Evolutionary conservation across 2,888 invertebrate species (phyloP).

Genomic region (Pandemis heparana): DNA sequence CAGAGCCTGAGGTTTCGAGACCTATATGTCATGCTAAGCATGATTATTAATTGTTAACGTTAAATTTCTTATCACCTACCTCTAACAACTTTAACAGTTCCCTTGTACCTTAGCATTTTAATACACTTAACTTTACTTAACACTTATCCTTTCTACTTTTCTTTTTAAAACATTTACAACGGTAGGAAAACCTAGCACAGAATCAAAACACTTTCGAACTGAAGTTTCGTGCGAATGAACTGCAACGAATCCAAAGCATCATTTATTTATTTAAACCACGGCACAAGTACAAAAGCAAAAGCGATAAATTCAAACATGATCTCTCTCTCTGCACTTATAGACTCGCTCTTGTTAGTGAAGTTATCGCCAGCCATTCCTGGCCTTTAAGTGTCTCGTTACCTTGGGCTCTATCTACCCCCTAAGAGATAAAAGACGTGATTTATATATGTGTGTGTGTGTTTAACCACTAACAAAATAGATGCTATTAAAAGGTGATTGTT

Average conservation of each 20-base stretch:
- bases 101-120: constrained; percentile 33
- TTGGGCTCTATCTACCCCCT: too few relatives aligned
- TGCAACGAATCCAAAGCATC: constrained; percentile 28
- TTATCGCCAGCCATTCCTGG: too few relatives aligned
- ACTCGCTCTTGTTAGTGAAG: too few relatives aligned
- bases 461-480: too few relatives aligned
- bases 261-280: constrained; percentile 38
- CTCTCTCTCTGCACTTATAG: too few relatives aligned
- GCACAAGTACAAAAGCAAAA: constrained; percentile 1
- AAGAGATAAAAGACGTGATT: too few relatives aligned
- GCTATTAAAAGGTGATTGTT: too few relatives aligned
- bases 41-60: too few relatives aligned
- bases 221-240: constrained; percentile 23
- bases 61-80: background rate
- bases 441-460: too few relatives aligned
- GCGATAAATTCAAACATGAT: constrained; percentile 5
- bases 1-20: too few relatives aligned
- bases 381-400: too few relatives aligned
- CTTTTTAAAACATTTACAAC: background rate
- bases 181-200: constrained; percentile 3
- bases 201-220: constrained; percentile 27
- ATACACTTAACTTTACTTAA: background rate
- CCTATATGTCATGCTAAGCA: too few relatives aligned
- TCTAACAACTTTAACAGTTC: constrained; percentile 27
- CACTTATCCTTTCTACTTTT: background rate